Evolutionary conservation across 2,113 vertebrate species (phyloP).

Genomic region (Ploceus nigricollis): DNA sequence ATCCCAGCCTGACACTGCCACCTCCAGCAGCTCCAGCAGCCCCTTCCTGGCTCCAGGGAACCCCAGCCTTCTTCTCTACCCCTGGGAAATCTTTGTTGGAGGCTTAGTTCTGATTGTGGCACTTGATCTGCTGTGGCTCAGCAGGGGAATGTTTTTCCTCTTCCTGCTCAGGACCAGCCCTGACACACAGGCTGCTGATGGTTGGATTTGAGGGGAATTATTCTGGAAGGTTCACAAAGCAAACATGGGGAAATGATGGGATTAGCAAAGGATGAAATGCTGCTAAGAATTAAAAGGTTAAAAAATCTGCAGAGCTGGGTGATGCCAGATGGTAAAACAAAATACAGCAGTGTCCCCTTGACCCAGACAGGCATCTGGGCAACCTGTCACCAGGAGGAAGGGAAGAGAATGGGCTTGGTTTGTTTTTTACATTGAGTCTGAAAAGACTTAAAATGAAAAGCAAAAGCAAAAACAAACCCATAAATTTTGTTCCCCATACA

Average conservation of each 20-base stretch:
- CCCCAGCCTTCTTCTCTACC: neutral
- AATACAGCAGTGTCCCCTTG: neutral
- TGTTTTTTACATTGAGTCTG: neutral
- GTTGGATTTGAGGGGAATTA: neutral
- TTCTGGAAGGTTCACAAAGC: neutral
- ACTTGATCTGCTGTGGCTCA: neutral
- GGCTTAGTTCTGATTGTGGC: neutral
- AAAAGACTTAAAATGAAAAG: conserved; percentile 13
- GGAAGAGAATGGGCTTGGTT: neutral
- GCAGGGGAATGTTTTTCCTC: neutral
- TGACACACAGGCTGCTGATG: neutral
- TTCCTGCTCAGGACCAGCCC: neutral
- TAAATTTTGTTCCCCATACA: neutral
- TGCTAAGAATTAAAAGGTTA: neutral
- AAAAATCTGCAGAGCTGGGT: neutral
- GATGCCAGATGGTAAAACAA: neutral
- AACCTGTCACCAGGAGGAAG: conserved; percentile 11
- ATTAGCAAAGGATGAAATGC: neutral
- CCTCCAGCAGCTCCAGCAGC: neutral
- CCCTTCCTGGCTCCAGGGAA: neutral
- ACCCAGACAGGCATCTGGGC: conserved; percentile 38
- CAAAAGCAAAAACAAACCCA: conserved; percentile 16
- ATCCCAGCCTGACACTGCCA: neutral
- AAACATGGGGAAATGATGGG: neutral
- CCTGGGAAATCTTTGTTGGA: neutral